phyloP scores from a whole-genome alignment of 2,888 invertebrate species.

The Amphimallon solstitiale region DNA sequence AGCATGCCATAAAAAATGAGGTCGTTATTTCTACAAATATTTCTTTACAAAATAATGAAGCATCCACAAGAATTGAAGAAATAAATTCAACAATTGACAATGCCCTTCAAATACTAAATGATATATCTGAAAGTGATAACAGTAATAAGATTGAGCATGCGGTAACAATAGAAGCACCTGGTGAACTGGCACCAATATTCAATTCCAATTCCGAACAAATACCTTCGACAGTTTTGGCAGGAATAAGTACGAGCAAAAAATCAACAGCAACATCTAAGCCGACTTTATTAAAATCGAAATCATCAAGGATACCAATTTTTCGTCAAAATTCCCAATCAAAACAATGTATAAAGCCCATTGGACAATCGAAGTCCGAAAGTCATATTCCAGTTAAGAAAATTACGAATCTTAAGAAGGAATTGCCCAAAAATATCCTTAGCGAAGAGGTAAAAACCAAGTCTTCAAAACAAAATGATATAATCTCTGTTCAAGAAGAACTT shows the following conservation, averaged over 20 bases:
- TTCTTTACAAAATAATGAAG: neutral
- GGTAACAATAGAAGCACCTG: neutral
- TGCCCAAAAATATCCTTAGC: too few species aligned
- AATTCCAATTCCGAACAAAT: neutral
- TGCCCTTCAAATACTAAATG: neutral
- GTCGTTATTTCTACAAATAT: too few species aligned
- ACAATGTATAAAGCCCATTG: conserved; percentile 11
- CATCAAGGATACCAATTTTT: conserved; percentile 60
- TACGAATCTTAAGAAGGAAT: neutral
- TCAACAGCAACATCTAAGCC: conserved; percentile 21
- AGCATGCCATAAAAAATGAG: neutral
- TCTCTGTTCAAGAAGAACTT: too few species aligned
- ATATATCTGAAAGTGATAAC: neutral
- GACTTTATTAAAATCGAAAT: conserved; percentile 49
- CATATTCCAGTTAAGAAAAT: conserved; percentile 36
- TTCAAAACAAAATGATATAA: too few species aligned
- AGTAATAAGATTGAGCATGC: neutral
- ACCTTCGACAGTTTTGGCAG: neutral
- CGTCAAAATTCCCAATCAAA: conserved; percentile 55
- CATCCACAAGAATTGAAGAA: neutral
- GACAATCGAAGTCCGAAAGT: conserved; percentile 36
- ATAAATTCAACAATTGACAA: conserved; percentile 3
- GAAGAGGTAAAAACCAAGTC: too few species aligned
- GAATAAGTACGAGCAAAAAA: neutral
- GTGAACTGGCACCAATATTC: neutral